Conservation (phyloP, 2,888 invertebrate genomes). For the Nemapogon koenigi region DNA sequence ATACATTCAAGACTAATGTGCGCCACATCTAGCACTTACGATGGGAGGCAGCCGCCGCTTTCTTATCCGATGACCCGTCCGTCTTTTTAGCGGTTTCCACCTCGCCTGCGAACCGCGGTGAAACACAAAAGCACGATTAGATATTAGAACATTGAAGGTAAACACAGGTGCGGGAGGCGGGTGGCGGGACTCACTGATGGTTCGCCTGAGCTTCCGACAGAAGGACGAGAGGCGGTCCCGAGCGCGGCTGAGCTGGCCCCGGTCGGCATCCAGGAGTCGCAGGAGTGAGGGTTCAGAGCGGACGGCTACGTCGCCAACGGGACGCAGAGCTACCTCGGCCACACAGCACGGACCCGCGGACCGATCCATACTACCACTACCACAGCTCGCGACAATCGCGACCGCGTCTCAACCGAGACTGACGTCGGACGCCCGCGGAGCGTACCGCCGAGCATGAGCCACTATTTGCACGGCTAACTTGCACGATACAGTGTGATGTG, state of each 20-base stretch:
- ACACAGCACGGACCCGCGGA: conserved; percentile 46
- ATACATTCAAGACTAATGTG: conserved; percentile 31
- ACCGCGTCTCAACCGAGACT: conserved; percentile 50
- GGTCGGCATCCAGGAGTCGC: conserved; percentile 49
- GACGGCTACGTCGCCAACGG: conserved; percentile 43
- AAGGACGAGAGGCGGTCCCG: conserved; percentile 52
- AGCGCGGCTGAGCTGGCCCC: conserved; percentile 49
- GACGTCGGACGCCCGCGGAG: conserved; percentile 16
- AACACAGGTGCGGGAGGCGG: background rate
- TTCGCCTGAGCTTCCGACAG: conserved; percentile 58
- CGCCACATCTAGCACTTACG: conserved; percentile 61
- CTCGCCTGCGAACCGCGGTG: conserved; percentile 55
- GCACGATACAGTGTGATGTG: too few relatives aligned
- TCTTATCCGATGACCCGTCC: conserved; percentile 59
- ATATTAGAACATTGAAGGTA: conserved; percentile 53
- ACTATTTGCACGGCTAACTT: background rate
- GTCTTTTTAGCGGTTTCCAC: conserved; percentile 60
- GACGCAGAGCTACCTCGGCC: conserved; percentile 36
- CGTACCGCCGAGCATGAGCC: background rate
- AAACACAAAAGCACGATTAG: conserved; percentile 63
- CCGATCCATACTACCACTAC: too few relatives aligned
- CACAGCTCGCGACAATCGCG: too few relatives aligned
- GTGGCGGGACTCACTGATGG: conserved; percentile 50
- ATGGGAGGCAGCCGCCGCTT: conserved; percentile 50
- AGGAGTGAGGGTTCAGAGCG: conserved; percentile 52